Conservation (phyloP, 2,797 vertebrate genomes). For the Eutrigla gurnardus region DNA sequence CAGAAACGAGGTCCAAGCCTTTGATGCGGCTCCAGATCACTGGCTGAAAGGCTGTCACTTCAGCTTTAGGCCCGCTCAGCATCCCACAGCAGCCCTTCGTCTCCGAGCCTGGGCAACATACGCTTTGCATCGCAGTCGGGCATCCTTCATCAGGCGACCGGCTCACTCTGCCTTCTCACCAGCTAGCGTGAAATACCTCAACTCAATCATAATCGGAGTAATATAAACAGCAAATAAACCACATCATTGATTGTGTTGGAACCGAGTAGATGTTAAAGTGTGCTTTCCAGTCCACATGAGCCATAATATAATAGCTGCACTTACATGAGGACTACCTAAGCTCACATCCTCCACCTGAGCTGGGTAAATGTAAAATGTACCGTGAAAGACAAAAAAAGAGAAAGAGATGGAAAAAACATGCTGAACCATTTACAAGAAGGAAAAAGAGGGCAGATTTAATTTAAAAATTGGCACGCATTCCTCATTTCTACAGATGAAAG, state of each 20-base stretch:
- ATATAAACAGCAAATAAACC: constrained; percentile 59
- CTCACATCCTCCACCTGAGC: constrained; percentile 41
- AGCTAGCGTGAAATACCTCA: constrained; percentile 49
- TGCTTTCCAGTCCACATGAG: constrained; percentile 37
- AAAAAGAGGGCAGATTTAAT: constrained; percentile 95
- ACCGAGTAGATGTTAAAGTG: constrained; percentile 54
- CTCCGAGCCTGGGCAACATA: constrained; percentile 70
- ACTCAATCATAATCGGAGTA: constrained; percentile 51
- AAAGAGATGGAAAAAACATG: constrained; percentile 39
- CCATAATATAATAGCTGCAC: constrained; percentile 54
- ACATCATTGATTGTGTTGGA: constrained; percentile 31
- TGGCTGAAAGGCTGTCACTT: constrained; percentile 79
- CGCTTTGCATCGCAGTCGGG: constrained; percentile 63
- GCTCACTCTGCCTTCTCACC: constrained; percentile 52
- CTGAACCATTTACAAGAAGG: constrained; percentile 80
- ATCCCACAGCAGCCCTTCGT: constrained; percentile 76
- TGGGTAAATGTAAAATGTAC: constrained; percentile 69
- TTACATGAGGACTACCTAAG: constrained; percentile 48
- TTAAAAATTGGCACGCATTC: constrained; percentile 95
- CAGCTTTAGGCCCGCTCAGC: constrained; percentile 72
- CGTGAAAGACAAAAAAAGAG: constrained; percentile 65
- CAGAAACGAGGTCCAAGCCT: constrained; percentile 81
- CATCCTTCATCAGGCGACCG: constrained; percentile 58
- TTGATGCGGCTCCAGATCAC: constrained; percentile 83
- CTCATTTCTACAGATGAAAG: constrained; percentile 93